Conservation (phyloP, 2,797 vertebrate species). For the Darevskia mixta region DNA sequence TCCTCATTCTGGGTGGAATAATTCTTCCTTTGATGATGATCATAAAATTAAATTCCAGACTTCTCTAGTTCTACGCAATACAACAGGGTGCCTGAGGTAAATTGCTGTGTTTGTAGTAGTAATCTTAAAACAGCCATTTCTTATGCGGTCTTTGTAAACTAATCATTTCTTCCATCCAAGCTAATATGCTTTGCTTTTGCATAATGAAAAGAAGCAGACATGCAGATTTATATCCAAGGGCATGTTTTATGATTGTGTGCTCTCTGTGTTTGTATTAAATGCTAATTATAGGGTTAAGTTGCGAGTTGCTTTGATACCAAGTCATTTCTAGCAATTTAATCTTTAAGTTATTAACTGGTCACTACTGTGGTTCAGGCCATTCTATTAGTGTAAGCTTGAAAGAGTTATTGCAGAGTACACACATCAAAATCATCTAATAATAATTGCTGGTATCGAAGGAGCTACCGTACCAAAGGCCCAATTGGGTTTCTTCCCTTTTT, state of each 20-base stretch:
- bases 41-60: slow-evolving; percentile 98
- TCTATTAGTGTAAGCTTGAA: slow-evolving; percentile 15
- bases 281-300: neutral
- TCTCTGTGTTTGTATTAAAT: slow-evolving; percentile 1
- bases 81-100: slow-evolving; percentile 95
- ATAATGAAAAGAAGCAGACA: slow-evolving; percentile 23
- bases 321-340: neutral
- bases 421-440: neutral
- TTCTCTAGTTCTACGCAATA: slow-evolving; percentile 96
- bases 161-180: neutral
- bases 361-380: neutral
- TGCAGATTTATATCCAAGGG: neutral
- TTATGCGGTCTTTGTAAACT: slow-evolving; percentile 29
- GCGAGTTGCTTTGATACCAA: neutral
- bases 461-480: neutral
- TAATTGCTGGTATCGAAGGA: neutral
- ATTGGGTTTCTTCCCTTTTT: neutral
- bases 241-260: slow-evolving; percentile 18
- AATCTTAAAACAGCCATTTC: neutral
- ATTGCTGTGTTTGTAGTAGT: slow-evolving; percentile 11
- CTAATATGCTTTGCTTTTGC: slow-evolving; percentile 6
- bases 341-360: neutral
- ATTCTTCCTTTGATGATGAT: slow-evolving; percentile 93
- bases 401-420: neutral
- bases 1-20: slow-evolving; percentile 98